These are phyloP conservation scores for Neolamprologus cancellatus DNA, from an alignment of 2,113 vertebrate species.

Conservation along the genomic window DNA sequence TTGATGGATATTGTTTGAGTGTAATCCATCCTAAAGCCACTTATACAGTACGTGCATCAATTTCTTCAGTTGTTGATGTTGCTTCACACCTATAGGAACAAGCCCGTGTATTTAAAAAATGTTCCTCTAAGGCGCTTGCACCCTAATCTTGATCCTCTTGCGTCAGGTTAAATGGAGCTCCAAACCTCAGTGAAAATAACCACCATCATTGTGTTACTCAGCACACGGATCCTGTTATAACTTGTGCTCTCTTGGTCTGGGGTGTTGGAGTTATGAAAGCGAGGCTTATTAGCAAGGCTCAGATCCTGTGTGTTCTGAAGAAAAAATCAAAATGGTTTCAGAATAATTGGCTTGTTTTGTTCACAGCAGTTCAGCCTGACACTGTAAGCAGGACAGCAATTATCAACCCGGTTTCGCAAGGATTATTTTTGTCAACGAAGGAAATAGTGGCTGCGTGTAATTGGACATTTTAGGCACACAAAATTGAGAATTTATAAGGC, in stretches of 20 bases:
- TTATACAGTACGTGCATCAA: not conserved
- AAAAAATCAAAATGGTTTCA: not conserved
- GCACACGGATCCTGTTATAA: not conserved
- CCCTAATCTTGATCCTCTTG: slow-evolving; percentile 7
- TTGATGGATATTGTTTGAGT: slow-evolving; percentile 54
- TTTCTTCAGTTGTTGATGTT: not conserved
- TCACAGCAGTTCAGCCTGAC: not conserved
- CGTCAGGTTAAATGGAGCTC: not conserved
- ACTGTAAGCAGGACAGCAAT: not conserved
- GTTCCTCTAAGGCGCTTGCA: not conserved
- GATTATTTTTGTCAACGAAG: slow-evolving; percentile 9
- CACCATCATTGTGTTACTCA: not conserved
- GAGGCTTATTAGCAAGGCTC: not conserved
- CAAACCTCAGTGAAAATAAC: not conserved
- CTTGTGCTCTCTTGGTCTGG: not conserved
- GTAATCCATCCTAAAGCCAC: slow-evolving; percentile 33
- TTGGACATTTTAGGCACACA: not conserved
- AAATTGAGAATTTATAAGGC: not conserved
- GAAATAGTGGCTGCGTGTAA: not conserved
- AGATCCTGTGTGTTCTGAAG: not conserved
- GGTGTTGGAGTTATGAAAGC: not conserved
- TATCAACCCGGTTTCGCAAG: slow-evolving; percentile 2
- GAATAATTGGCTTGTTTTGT: slow-evolving; percentile 36
- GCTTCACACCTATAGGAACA: not conserved
- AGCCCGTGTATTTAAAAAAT: not conserved